Evolutionary conservation across 2,797 vertebrate species (phyloP), one percentile per base, ranked within the genome.

Genomic region (Chelmon rostratus): DNA sequence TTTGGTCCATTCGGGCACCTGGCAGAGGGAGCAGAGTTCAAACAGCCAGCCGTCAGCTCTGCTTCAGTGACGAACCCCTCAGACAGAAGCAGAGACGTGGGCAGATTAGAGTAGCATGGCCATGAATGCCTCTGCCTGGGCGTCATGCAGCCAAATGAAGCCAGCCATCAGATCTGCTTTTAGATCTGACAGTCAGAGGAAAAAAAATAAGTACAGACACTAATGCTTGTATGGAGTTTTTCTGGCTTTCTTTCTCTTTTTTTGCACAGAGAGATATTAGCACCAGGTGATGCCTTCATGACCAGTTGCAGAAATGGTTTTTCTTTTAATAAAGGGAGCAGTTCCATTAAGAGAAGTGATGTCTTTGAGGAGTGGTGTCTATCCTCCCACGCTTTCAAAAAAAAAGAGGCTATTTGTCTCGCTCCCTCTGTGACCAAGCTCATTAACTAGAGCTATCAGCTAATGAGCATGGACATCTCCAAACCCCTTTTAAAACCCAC

Each of bases 1-100:
- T 82, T 99, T 99, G 90, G 97, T 99, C 98, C 98, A 99, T 68
- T 99, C 98, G 0, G 98, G 98, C 89, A 99, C 98, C 98, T 99
- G 93, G 23, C 38, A 31, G 61, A 68, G 25, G 52, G 69, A 28
- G 40, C 53, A 77, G 38, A 81, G 50, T 56, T 76, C 18, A 73
- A 19, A 81, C 47, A 64, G 79, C 86, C 8, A 88, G 65, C 18
- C 11, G 18, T 62, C 65, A 46, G 65, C 64, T 38, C 15, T 0
- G 47, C 68, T 37, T 49, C 8, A 0, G 18, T 16, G 25, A 53
- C 63, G 64, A 44, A 56, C 42, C 78, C 78, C 63, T 76, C 85
- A 82, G 78, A 82, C 74, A 78, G 81, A 83, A 80, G 86, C 81
- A 72, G 68, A 86, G 68, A 83, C 63, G 70, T 77, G 77, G 84